A percentile compares a stretch with the other conserved stretches of the same genome.
Conservation (phyloP, 2,797 vertebrate species). For the Pyrocephalus nanus region DNA sequence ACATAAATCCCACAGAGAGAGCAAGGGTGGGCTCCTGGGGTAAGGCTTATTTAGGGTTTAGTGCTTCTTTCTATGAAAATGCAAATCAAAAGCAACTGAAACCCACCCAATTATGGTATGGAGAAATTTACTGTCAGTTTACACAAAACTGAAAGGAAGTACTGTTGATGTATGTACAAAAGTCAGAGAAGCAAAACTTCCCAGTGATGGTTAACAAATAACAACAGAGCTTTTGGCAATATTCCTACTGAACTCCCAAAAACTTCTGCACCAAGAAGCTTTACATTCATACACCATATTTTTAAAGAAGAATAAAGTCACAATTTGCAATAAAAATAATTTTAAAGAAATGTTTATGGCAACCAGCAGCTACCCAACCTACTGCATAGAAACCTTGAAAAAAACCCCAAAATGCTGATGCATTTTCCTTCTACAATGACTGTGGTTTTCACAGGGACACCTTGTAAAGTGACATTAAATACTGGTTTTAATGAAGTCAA, state of each 20-base stretch:
- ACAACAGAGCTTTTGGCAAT: background rate
- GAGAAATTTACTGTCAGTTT: conserved; percentile 33
- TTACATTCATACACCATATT: background rate
- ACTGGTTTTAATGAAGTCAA: background rate
- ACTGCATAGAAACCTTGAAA: background rate
- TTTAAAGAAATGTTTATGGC: background rate
- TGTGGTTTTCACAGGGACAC: conserved; percentile 28
- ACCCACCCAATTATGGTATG: conserved; percentile 41
- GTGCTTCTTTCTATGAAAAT: conserved; percentile 65
- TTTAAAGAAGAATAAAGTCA: background rate
- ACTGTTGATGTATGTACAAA: background rate
- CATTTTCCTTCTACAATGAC: background rate
- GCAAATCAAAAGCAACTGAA: conserved; percentile 68
- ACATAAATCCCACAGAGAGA: conserved; percentile 72
- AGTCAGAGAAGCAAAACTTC: background rate
- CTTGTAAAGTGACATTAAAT: background rate
- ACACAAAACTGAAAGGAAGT: conserved; percentile 32
- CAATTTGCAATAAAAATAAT: background rate
- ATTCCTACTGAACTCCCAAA: background rate
- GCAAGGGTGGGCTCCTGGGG: conserved; percentile 74
- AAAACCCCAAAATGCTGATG: background rate
- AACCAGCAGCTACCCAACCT: background rate
- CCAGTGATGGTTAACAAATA: background rate
- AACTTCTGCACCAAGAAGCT: background rate
- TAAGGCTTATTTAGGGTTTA: background rate